Conservation (phyloP, 2,113 vertebrate species). For the Blennius ocellaris region DNA sequence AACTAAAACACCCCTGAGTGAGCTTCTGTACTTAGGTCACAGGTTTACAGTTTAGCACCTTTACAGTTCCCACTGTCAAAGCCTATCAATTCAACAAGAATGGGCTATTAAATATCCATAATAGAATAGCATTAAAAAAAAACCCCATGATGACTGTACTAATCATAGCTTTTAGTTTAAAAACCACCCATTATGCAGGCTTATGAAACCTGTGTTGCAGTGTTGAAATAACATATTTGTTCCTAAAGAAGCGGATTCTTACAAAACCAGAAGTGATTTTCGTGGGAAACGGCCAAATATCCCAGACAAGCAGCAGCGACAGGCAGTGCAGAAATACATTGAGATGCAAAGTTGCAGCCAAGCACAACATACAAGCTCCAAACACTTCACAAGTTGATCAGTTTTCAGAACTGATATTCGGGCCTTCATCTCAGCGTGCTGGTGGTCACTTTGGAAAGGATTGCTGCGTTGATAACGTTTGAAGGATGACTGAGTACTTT, state of each 20-base stretch:
- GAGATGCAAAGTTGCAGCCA: too few species aligned
- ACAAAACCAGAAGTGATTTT: too few species aligned
- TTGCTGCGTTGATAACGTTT: background rate
- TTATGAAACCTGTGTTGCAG: background rate
- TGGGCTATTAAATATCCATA: slow-evolving; percentile 15
- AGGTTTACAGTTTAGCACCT: slow-evolving; percentile 17
- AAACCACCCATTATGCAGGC: background rate
- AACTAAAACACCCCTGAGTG: slow-evolving; percentile 32
- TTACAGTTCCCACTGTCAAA: slow-evolving; percentile 8
- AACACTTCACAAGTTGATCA: too few species aligned
- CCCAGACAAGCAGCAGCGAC: too few species aligned
- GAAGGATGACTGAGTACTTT: background rate
- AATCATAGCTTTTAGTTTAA: slow-evolving; percentile 27
- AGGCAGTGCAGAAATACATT: too few species aligned
- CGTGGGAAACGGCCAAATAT: too few species aligned
- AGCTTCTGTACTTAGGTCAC: background rate
- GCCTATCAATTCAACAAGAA: slow-evolving; percentile 32
- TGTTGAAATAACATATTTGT: too few species aligned
- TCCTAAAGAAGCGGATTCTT: too few species aligned
- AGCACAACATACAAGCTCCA: too few species aligned
- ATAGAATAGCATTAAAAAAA: background rate
- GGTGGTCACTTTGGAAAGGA: background rate
- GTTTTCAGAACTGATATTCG: too few species aligned
- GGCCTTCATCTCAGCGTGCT: too few species aligned
- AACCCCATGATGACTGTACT: slow-evolving; percentile 9